Evolutionary conservation across 1,140 invertebrate species (phyloP).

Genomic region (Myzus persicae): DNA sequence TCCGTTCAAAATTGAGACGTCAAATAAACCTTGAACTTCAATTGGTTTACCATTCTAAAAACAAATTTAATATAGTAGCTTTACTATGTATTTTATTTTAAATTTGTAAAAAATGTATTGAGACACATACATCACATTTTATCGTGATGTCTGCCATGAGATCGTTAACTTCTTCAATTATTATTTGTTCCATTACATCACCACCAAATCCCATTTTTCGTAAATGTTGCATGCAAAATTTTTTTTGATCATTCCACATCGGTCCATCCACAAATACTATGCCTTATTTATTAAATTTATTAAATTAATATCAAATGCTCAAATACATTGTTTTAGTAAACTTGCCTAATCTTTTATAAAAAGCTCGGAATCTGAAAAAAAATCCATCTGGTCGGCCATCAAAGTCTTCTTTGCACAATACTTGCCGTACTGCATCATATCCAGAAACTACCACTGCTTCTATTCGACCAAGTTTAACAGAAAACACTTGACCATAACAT

Average conservation of each 20-base stretch:
- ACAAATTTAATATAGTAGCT: background rate
- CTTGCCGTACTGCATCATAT: conserved; percentile 70
- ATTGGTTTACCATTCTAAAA: conserved; percentile 59
- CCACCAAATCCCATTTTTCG: conserved; percentile 72
- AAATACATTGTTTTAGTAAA: conserved; percentile 53
- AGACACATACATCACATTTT: conserved; percentile 58
- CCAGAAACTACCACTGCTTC: conserved; percentile 72
- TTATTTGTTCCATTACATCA: conserved; percentile 68
- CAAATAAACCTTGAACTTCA: conserved; percentile 65
- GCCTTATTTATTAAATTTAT: conserved; percentile 65
- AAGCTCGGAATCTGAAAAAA: conserved; percentile 71
- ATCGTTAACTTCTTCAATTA: conserved; percentile 69
- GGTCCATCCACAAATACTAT: conserved; percentile 73
- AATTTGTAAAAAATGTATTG: background rate
- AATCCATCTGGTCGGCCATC: conserved; percentile 76
- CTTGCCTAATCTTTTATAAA: conserved; percentile 72
- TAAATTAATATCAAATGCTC: background rate
- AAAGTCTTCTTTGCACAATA: conserved; percentile 71
- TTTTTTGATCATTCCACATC: conserved; percentile 70
- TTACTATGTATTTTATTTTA: background rate
- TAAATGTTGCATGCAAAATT: conserved; percentile 70
- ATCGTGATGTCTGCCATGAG: conserved; percentile 65
- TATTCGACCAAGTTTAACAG: conserved; percentile 69
- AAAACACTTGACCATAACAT: conserved; percentile 66
- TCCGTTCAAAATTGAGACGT: conserved; percentile 73